Conservation (phyloP, 2,888 invertebrate species). For the Drosophila barbarae region DNA sequence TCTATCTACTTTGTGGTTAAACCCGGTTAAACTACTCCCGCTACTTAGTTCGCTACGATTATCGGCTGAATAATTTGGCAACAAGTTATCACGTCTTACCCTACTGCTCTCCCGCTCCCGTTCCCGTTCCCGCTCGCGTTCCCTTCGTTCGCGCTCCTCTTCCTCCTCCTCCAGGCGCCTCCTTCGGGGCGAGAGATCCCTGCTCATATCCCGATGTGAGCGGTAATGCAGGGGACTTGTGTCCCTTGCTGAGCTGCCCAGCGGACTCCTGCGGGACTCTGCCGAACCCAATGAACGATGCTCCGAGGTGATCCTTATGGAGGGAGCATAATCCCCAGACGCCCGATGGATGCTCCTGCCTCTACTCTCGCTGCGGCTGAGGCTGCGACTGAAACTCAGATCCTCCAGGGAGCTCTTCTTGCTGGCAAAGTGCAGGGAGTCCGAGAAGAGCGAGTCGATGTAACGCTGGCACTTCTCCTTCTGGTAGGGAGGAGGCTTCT, state of each 20-base stretch:
- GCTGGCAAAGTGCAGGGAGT: conserved; percentile 70
- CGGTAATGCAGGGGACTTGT: conserved; percentile 73
- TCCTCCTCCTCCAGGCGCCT: conserved; percentile 74
- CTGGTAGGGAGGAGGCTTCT: conserved; percentile 69
- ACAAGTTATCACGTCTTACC: conserved; percentile 78
- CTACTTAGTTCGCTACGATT: conserved; percentile 76
- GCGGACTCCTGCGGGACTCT: conserved; percentile 72
- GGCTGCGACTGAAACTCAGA: conserved; percentile 59
- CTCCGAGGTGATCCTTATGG: conserved; percentile 73
- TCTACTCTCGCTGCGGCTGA: conserved; percentile 67
- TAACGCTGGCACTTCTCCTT: conserved; percentile 78
- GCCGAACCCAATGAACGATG: conserved; percentile 73
- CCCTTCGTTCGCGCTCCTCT: conserved; percentile 64
- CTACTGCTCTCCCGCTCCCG: conserved; percentile 77
- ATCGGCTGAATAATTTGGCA: conserved; percentile 77
- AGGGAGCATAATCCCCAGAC: conserved; percentile 59
- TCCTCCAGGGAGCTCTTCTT: conserved; percentile 75
- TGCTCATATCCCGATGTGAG: conserved; percentile 74
- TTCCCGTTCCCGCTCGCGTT: conserved; percentile 1
- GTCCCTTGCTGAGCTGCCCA: conserved; percentile 43
- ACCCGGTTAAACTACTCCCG: conserved; percentile 78
- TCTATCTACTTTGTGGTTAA: conserved; percentile 79
- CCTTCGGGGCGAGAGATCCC: conserved; percentile 77
- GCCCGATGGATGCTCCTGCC: conserved; percentile 49
- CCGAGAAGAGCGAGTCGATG: conserved; percentile 77